Percentiles rank a stretch among this genome's conserved stretches.
phyloP scores from a whole-genome alignment of 2,888 invertebrate species.

The Yponomeuta sedellus region DNA sequence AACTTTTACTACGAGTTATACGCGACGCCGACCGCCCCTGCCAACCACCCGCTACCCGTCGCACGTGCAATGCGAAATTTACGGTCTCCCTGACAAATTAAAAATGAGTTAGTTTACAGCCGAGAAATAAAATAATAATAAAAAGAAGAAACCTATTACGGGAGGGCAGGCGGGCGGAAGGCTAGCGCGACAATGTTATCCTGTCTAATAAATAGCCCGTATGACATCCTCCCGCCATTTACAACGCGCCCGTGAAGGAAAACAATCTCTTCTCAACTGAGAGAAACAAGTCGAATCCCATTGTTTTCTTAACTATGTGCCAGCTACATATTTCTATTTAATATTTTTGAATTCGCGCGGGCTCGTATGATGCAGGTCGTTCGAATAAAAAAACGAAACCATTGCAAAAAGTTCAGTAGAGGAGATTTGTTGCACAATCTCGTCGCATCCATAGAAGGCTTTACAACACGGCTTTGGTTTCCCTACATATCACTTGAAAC shows the following conservation, averaged over 20 bases:
- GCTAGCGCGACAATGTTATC: constrained; percentile 63
- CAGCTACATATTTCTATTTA: constrained; percentile 25
- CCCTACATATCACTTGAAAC: constrained; percentile 26
- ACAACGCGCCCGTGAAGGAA: constrained; percentile 51
- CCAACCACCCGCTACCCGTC: neutral
- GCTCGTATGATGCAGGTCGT: neutral
- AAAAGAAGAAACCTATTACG: constrained; percentile 61
- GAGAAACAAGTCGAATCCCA: constrained; percentile 60
- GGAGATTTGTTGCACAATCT: neutral
- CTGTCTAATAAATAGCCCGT: constrained; percentile 66
- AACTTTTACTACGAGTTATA: constrained; percentile 7
- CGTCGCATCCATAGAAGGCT: neutral
- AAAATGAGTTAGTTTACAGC: constrained; percentile 70
- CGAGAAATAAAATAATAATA: constrained; percentile 60
- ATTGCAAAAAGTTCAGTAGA: neutral
- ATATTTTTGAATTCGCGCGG: neutral
- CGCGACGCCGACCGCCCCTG: neutral
- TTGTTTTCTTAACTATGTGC: constrained; percentile 49
- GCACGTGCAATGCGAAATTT: constrained; percentile 57
- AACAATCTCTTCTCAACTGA: constrained; percentile 57
- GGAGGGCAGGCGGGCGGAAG: constrained; percentile 38
- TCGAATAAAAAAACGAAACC: neutral
- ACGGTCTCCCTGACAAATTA: constrained; percentile 66
- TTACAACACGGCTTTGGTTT: neutral
- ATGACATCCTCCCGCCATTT: constrained; percentile 54